Conservation (phyloP, 2,113 vertebrate genomes). For the Raphicerus campestris region DNA sequence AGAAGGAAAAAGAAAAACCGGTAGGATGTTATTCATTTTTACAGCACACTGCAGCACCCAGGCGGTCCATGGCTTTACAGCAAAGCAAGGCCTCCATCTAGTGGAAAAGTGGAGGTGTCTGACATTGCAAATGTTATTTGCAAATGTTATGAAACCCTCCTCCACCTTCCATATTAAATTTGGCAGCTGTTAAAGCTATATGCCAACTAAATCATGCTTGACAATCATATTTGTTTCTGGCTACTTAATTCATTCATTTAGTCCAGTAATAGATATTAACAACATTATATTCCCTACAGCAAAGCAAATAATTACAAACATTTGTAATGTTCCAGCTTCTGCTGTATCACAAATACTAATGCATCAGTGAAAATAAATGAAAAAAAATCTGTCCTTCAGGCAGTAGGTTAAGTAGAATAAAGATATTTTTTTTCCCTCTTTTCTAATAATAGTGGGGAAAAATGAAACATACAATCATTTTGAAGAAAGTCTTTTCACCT, state of each 20-base stretch:
- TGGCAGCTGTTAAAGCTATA: conserved; percentile 67
- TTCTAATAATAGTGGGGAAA: not conserved
- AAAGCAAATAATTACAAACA: conserved; percentile 62
- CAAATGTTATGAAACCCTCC: not conserved
- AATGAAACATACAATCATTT: conserved; percentile 36
- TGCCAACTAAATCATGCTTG: conserved; percentile 62
- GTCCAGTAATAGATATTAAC: conserved; percentile 73
- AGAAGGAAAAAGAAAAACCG: not conserved
- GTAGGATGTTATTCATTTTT: not conserved
- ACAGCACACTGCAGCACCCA: not conserved
- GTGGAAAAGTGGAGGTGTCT: not conserved
- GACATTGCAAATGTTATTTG: not conserved
- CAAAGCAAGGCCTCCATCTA: conserved; percentile 51
- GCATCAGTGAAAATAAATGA: conserved; percentile 45
- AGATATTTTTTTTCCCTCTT: conserved; percentile 38
- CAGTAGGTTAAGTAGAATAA: conserved; percentile 30
- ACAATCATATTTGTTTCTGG: conserved; percentile 71
- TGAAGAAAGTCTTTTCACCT: conserved; percentile 1
- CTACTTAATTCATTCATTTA: conserved; percentile 71
- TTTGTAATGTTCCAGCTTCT: conserved; percentile 61
- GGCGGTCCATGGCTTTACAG: not conserved
- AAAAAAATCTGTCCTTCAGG: conserved; percentile 44
- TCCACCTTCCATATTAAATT: not conserved
- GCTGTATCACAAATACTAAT: conserved; percentile 51
- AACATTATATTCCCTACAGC: conserved; percentile 66